Conservation (phyloP, 1,140 invertebrate species). For the Ceratitis capitata region DNA sequence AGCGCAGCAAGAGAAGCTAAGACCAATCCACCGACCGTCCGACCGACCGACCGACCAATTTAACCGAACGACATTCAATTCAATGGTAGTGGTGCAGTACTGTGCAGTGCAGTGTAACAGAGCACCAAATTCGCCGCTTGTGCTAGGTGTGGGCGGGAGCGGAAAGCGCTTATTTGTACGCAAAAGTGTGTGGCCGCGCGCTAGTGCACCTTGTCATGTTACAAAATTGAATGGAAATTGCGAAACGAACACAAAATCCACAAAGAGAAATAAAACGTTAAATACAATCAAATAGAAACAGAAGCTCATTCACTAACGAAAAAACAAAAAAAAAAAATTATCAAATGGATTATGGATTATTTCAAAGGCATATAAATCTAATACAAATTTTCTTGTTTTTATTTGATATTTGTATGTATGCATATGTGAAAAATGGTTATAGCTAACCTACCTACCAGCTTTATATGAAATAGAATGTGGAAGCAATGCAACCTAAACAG, state of each 20-base stretch:
- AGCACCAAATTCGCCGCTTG: not conserved
- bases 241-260: constrained; percentile 1
- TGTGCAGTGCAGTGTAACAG: not conserved
- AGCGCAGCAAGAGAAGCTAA: not conserved
- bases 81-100: not conserved
- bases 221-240: constrained; percentile 13
- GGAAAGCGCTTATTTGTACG: not conserved
- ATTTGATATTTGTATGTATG: not conserved
- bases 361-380: not conserved
- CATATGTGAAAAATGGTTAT: not conserved
- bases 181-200: not conserved
- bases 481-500: too few species aligned
- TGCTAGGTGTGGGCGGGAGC: constrained; percentile 20
- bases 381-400: not conserved
- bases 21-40: not conserved
- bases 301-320: not conserved
- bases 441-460: too few species aligned
- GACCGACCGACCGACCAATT: not conserved
- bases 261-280: not conserved
- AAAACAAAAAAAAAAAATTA: not conserved
- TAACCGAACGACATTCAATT: not conserved
- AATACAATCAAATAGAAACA: not conserved
- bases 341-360: not conserved
- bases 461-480: not conserved
- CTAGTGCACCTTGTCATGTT: constrained; percentile 8